Evolutionary conservation across 2,797 vertebrate genomes (phyloP).

Genomic region (Pelodytes ibericus): DNA sequence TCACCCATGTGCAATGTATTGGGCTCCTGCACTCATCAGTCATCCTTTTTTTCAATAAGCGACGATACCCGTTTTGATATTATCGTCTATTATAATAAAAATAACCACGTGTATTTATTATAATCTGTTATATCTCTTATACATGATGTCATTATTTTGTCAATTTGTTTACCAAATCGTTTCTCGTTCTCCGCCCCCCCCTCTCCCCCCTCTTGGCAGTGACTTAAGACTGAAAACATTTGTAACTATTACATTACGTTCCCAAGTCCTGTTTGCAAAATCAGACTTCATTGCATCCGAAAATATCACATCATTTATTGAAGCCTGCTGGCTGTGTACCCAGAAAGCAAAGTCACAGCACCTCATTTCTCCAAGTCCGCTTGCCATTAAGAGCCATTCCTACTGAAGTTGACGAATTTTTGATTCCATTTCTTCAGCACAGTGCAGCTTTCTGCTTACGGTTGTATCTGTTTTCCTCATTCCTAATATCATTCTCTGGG

Average conservation of each 20-base stretch:
- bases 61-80: no score
- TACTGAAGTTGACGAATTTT: background rate
- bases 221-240: background rate
- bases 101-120: no score
- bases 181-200: background rate
- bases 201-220: background rate
- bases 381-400: background rate
- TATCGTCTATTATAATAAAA: no score
- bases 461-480: no score
- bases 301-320: background rate
- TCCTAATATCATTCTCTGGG: no score
- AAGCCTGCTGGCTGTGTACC: background rate
- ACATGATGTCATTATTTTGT: background rate
- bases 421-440: no score
- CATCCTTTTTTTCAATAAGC: no score
- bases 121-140: background rate
- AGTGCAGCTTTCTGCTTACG: no score
- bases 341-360: background rate
- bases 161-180: background rate
- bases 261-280: background rate
- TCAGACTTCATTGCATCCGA: background rate
- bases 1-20: no score
- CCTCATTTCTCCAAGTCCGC: background rate
- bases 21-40: no score
- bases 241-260: background rate